phyloP scores from a whole-genome alignment of 2,888 invertebrate species.

The Agriopis leucophaearia region DNA sequence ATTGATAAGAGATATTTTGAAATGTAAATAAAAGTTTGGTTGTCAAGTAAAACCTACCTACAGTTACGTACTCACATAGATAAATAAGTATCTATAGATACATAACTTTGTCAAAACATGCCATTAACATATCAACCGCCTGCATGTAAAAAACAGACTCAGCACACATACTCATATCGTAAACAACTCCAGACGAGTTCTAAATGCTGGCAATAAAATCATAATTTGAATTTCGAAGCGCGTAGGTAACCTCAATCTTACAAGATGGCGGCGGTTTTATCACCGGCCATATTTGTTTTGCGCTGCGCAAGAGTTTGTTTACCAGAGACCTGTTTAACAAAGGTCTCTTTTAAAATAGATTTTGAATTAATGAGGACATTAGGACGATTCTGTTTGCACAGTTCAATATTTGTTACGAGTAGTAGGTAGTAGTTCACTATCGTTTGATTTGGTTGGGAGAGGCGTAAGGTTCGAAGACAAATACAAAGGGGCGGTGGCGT shows the following conservation, averaged over 20 bases:
- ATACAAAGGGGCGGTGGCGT: conserved; percentile 47
- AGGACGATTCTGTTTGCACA: conserved; percentile 59
- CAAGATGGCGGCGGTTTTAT: conserved; percentile 82
- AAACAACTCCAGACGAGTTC: conserved; percentile 45
- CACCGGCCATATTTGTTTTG: conserved; percentile 79
- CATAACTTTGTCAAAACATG: background rate
- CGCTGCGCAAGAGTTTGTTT: conserved; percentile 83
- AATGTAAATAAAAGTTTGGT: too few relatives aligned
- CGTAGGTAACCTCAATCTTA: conserved; percentile 77
- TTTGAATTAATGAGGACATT: conserved; percentile 73
- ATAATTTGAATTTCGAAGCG: conserved; percentile 77
- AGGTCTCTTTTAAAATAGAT: conserved; percentile 66
- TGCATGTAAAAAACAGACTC: conserved; percentile 11
- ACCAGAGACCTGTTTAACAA: conserved; percentile 79
- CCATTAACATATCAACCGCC: conserved; percentile 20
- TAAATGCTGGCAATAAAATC: conserved; percentile 64
- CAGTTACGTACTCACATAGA: background rate
- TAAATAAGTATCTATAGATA: background rate
- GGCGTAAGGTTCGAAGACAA: conserved; percentile 53
- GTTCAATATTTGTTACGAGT: conserved; percentile 46
- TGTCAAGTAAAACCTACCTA: background rate
- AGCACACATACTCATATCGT: conserved; percentile 31
- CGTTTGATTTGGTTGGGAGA: conserved; percentile 43
- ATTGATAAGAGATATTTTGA: too few relatives aligned
- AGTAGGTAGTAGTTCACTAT: conserved; percentile 34